These are phyloP conservation scores for Stichopus horrens DNA, from an alignment of 53 echinoderm and acorn worm genomes.

Conservation along the genomic window DNA sequence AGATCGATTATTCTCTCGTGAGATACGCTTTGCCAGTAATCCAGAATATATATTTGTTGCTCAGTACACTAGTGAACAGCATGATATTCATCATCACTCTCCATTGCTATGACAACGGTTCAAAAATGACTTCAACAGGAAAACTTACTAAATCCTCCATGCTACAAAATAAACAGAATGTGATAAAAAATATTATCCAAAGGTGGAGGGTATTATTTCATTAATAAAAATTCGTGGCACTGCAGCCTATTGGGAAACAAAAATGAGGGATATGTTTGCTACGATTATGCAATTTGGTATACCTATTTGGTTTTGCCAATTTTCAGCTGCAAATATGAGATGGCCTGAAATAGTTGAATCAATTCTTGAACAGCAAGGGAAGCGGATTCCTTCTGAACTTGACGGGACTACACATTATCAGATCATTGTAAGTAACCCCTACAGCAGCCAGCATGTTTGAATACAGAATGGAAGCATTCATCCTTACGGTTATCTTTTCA, in stretches of 20 bases:
- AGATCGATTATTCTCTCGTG: conserved; percentile 63
- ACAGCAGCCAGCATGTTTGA: conserved; percentile 80
- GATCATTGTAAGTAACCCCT: conserved; percentile 60
- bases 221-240: conserved; percentile 60
- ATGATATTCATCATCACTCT: conserved; percentile 68
- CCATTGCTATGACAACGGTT: conserved; percentile 73
- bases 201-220: conserved; percentile 49
- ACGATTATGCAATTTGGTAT: conserved; percentile 61
- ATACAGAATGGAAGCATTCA: conserved; percentile 56
- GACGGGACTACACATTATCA: conserved; percentile 61
- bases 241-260: conserved; percentile 59
- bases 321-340: conserved; percentile 56
- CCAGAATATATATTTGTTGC: conserved; percentile 76
- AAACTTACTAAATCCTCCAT: conserved; percentile 45
- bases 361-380: conserved; percentile 47
- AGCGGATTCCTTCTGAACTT: conserved; percentile 41
- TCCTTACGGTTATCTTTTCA: conserved; percentile 58
- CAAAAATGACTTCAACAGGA: conserved; percentile 35
- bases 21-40: conserved; percentile 71
- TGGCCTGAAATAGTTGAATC: conserved; percentile 55
- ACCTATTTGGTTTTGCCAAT: conserved; percentile 60
- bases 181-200: conserved; percentile 48
- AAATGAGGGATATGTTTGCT: conserved; percentile 60
- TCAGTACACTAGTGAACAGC: conserved; percentile 63
- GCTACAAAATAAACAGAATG: conserved; percentile 53